Evolutionary conservation across 1,140 invertebrate species (phyloP), one percentile per base, ranked within the genome.

Genomic region (Notospermus geniculatus): DNA sequence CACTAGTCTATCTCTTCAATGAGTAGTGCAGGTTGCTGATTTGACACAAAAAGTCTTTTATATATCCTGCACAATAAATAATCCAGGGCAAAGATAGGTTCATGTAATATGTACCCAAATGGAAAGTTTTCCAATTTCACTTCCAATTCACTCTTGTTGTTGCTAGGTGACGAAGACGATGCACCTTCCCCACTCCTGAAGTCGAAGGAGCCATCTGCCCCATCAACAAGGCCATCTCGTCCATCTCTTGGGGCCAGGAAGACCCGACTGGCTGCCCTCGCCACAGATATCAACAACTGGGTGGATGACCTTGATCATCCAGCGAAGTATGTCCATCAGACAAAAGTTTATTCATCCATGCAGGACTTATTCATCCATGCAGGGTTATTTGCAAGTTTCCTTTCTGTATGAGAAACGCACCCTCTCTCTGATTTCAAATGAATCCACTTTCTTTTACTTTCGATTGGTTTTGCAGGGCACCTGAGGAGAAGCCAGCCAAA

Each of bases 261-360:
- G 43, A 64, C 59, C 25, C 55, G 77, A 45, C 64, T 79, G 32
- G 75, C 75, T 39, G 63, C 68, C 19, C 65, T 79, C 11, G 77
- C 75, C 2, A 59, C 70, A 17, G 65, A 65, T 41, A 78, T 79
- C 32, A 78, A 76, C 56, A 71, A 55, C 55, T 78, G 74, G 74
- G 77, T 78, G 39, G 77, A 79, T 70, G 75, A 79, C 55, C 60
- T 76, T 5, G 71, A 65, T 45, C 74, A 73, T 58, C 73, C 66
- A 11, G 25, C 29, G 0, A 60, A 55, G 69, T 73, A 54, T 59
- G 64, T 36, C 5, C 32, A 36, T 4, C 32, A n/a, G n/a, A n/a
- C n/a, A n/a, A n/a, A n/a, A n/a, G n/a, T n/a, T n/a, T n/a, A n/a
- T 54, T 30, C 54, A 56, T 13, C 54, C 46, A 23, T 52, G 4